These are phyloP conservation scores for Aporrectodea caliginosa DNA, from an alignment of 1,140 invertebrate genomes.

Conservation along the genomic window DNA sequence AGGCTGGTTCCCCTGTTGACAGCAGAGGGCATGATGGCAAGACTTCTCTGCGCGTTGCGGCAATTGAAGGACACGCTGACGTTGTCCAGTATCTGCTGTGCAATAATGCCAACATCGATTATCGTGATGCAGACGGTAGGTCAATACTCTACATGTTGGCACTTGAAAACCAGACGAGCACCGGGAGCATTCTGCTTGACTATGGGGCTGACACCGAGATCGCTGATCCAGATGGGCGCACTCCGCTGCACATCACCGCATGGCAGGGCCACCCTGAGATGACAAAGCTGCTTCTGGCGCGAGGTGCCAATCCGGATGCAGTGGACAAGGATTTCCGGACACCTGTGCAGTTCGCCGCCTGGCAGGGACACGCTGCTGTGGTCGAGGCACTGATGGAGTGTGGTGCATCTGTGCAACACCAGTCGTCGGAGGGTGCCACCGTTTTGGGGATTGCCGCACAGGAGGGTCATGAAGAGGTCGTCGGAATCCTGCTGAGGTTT, in stretches of 20 bases:
- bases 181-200: slow-evolving; percentile 49
- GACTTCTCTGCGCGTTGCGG: slow-evolving; percentile 79
- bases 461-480: slow-evolving; percentile 89
- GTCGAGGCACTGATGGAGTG: slow-evolving; percentile 67
- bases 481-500: slow-evolving; percentile 76
- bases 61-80: slow-evolving; percentile 76
- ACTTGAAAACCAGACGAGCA: slow-evolving; percentile 79
- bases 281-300: slow-evolving; percentile 75
- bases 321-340: slow-evolving; percentile 84
- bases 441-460: slow-evolving; percentile 88
- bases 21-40: slow-evolving; percentile 87
- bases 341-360: slow-evolving; percentile 79
- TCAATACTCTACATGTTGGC: slow-evolving; percentile 87
- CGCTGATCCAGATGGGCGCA: slow-evolving; percentile 83
- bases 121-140: slow-evolving; percentile 86
- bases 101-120: slow-evolving; percentile 79
- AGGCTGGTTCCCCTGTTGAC: slow-evolving; percentile 62
- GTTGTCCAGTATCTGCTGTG: slow-evolving; percentile 49
- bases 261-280: slow-evolving; percentile 90
- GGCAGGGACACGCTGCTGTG: slow-evolving; percentile 84
- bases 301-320: slow-evolving; percentile 77
- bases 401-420: slow-evolving; percentile 75
- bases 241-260: slow-evolving; percentile 83
- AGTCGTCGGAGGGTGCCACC: slow-evolving; percentile 91
- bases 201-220: slow-evolving; percentile 80